Evolutionary conservation across 2,113 vertebrate species (phyloP).

Genomic region (Sporophila hypoxantha): DNA sequence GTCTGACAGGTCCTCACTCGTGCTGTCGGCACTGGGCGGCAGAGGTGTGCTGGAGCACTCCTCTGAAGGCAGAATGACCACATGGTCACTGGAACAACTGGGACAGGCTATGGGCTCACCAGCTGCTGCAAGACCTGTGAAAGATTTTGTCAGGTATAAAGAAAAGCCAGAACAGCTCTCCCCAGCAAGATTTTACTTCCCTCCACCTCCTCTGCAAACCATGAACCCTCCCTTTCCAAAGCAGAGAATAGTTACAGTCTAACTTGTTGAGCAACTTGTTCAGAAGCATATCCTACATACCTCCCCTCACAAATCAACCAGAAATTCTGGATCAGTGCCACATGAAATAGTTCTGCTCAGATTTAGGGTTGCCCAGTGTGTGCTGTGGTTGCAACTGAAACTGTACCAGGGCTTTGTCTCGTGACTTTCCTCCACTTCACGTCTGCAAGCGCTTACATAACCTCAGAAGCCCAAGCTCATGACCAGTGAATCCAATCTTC

Average conservation of each 20-base stretch:
- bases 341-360: background rate
- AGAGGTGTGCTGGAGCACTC: constrained; percentile 67
- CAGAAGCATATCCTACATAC: background rate
- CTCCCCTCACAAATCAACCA: background rate
- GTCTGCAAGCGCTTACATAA: background rate
- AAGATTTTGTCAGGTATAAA: background rate
- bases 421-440: background rate
- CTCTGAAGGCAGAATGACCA: constrained; percentile 77
- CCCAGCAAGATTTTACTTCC: background rate
- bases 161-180: background rate
- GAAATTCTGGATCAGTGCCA: background rate
- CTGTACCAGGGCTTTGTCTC: background rate
- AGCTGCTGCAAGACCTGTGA: constrained; percentile 1
- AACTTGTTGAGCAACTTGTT: background rate
- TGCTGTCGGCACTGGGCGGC: background rate
- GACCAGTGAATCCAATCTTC: background rate
- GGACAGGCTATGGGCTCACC: constrained; percentile 70
- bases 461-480: background rate
- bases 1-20: constrained; percentile 23
- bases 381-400: background rate
- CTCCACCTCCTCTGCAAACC: background rate
- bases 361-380: background rate
- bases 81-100: constrained; percentile 84
- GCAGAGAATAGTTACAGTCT: background rate
- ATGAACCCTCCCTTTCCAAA: background rate